Conservation (phyloP, 2,888 invertebrate species). For the Ischnura elegans region DNA sequence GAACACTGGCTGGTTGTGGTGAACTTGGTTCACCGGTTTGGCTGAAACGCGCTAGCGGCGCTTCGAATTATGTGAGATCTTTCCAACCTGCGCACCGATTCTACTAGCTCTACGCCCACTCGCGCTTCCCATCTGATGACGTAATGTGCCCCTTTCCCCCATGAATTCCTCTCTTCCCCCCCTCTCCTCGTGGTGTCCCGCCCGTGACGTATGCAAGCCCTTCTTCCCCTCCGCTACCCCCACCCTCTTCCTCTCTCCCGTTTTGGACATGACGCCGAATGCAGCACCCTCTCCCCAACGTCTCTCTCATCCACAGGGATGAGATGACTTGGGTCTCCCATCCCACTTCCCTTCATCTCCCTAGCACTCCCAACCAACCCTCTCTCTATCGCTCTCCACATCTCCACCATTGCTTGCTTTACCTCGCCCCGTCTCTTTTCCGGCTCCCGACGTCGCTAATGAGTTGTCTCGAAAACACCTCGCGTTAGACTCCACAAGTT, state of each 20-base stretch:
- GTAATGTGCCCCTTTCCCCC: neutral
- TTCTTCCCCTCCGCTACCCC: neutral
- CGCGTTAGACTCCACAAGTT: neutral
- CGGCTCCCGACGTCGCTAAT: neutral
- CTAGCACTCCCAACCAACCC: neutral
- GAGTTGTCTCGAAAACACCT: neutral
- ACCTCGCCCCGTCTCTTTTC: neutral
- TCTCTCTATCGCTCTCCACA: neutral
- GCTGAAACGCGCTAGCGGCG: too few relatives aligned
- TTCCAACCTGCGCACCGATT: neutral
- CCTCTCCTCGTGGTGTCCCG: neutral
- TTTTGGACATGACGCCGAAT: conserved; percentile 59
- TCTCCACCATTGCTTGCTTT: too few relatives aligned
- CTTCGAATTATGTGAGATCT: too few relatives aligned
- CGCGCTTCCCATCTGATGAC: conserved; percentile 30
- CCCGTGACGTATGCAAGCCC: conserved; percentile 43
- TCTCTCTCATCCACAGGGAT: neutral
- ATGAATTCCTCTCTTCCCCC: neutral
- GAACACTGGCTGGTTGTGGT: too few relatives aligned
- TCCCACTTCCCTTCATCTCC: too few relatives aligned
- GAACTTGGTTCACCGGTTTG: too few relatives aligned
- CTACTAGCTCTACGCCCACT: neutral
- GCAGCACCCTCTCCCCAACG: neutral
- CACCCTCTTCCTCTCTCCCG: conserved; percentile 41
- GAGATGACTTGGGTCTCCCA: neutral